These are phyloP conservation scores for Chaetodon trifascialis DNA, from an alignment of 2,113 vertebrate genomes.

Conservation along the genomic window DNA sequence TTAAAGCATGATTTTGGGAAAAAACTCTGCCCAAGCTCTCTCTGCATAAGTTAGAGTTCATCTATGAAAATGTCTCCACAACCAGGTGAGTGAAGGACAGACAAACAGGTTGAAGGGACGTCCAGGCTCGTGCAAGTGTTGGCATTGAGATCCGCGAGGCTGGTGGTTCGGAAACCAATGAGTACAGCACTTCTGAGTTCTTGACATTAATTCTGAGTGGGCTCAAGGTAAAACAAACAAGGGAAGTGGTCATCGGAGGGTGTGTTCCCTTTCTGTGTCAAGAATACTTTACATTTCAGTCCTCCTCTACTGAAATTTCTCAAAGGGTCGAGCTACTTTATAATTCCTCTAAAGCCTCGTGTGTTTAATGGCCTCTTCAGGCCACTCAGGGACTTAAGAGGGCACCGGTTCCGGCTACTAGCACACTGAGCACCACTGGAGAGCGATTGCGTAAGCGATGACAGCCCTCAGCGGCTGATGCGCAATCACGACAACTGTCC, in stretches of 20 bases:
- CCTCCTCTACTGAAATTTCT: slow-evolving; percentile 5
- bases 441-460: slow-evolving; percentile 59
- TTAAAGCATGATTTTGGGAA: too few species aligned
- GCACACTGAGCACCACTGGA: slow-evolving; percentile 47
- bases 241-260: not conserved
- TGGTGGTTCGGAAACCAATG: not conserved
- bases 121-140: not conserved
- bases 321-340: not conserved
- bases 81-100: too few species aligned
- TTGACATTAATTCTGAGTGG: not conserved
- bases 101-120: not conserved
- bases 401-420: slow-evolving; percentile 4
- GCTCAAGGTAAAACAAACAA: not conserved
- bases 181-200: not conserved
- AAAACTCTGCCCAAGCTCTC: too few species aligned
- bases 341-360: slow-evolving; percentile 10
- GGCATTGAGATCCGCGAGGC: not conserved
- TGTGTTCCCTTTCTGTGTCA: slow-evolving; percentile 10
- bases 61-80: not conserved
- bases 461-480: slow-evolving; percentile 61
- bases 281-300: slow-evolving; percentile 12
- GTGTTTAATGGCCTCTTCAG: slow-evolving; percentile 40
- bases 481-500: slow-evolving; percentile 61
- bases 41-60: not conserved
- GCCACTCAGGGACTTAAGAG: slow-evolving; percentile 16